Evolutionary conservation across 2,888 invertebrate genomes (phyloP), one percentile per base, ranked within the genome.

Genomic region (Xylota sylvarum): DNA sequence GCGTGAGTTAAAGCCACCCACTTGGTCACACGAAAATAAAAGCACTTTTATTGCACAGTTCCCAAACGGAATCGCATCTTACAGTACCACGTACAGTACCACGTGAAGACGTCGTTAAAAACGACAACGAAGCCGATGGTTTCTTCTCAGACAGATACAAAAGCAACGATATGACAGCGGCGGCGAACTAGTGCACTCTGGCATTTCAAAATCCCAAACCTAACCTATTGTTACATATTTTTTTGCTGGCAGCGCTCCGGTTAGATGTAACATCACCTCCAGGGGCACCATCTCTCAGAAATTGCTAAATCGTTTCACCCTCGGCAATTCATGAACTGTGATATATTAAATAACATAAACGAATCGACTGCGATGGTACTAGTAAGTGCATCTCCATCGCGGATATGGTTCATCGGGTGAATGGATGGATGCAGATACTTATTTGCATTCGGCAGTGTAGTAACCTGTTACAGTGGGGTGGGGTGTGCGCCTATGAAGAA

Each of bases 241-340:
- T 19, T 85, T 69, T 23, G 52, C 65, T 52, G 32, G 55, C 52
- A 70, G 27, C 35, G 52, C 35, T 52, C 60, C 64, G 70, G 43
- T 65, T 74, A 50, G 64, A 70, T 76, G 65, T 48, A 70, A 70
- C 72, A 74, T 62, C 52, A 43, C 27, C 64, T 30, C 70, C 65
- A 58, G 81, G 76, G 65, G 70, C 74, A 70, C 19, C 43, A 27
- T 50, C 50, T 43, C 43, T 64, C 65, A 23, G 48, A 60, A 72
- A 72, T 86, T 86, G 82, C 77, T 43, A 77, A 82, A 86, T 81
- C 86, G 64, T 64, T 78, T 73, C 67, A 78, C 81, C 73, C 86
- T 62, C 77, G 55, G 86, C 74, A 79, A 70, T 83, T 62, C 87
- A 83, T 87, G 87, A 87, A 83, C 87, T 87, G 87, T 87, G 87